phyloP scores from a whole-genome alignment of 2,113 vertebrate species.

The Eupsittula cactorum region DNA sequence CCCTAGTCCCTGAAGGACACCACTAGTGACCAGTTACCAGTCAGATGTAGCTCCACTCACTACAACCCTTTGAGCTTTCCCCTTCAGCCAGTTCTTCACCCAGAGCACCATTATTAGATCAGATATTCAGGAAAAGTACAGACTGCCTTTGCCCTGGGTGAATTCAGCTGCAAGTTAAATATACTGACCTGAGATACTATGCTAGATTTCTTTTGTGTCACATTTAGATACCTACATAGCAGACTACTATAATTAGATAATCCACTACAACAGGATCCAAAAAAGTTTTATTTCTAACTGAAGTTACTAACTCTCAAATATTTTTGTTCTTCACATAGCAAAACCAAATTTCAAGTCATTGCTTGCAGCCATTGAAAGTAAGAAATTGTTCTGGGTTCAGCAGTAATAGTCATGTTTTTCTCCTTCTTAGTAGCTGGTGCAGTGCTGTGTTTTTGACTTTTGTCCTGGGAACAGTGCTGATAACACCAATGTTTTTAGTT shows the following conservation, averaged over 20 bases:
- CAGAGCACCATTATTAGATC: not conserved
- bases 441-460: too few species aligned
- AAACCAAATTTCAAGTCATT: not conserved
- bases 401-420: too few species aligned
- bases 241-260: not conserved
- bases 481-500: too few species aligned
- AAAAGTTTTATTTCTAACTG: not conserved
- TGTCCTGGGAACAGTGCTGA: too few species aligned
- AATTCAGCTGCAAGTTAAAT: not conserved
- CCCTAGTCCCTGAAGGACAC: not conserved
- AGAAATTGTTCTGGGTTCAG: not conserved
- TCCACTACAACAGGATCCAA: not conserved
- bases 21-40: fast-evolving
- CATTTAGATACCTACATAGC: not conserved
- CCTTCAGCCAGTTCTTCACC: not conserved
- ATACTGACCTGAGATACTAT: not conserved
- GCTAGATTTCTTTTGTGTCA: not conserved
- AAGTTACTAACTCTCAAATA: not conserved
- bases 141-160: not conserved
- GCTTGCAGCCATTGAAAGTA: not conserved
- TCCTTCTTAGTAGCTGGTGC: too few species aligned
- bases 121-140: not conserved
- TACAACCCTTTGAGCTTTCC: not conserved
- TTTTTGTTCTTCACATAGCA: not conserved
- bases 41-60: not conserved